Percentiles rank a stretch among this genome's conserved stretches.
These are phyloP conservation scores for Fulmarus glacialis DNA, from an alignment of 2,113 vertebrate species.

Conservation along the genomic window DNA sequence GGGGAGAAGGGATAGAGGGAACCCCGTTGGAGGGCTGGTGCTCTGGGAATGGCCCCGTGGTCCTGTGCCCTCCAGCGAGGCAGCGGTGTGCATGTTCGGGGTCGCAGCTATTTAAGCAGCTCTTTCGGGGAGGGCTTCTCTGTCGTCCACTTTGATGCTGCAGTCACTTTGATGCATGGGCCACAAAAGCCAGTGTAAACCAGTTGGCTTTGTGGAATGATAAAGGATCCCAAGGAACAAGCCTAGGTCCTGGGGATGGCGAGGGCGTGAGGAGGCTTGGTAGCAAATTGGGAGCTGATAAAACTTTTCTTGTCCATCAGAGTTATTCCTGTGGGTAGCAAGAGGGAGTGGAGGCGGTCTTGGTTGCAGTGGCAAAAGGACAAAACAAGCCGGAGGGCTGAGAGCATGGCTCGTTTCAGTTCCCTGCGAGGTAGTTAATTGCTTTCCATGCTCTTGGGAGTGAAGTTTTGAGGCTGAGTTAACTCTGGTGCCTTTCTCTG, in stretches of 20 bases:
- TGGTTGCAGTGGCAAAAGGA: neutral
- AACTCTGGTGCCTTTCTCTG: neutral
- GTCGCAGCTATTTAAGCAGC: neutral
- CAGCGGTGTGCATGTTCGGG: neutral
- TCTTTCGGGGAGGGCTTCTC: too few relatives aligned
- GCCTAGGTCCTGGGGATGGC: neutral
- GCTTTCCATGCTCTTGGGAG: neutral
- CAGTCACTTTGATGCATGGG: too few relatives aligned
- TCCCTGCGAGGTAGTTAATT: neutral
- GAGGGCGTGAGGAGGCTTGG: neutral
- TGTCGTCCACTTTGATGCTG: rapidly evolving
- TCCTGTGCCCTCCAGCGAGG: neutral
- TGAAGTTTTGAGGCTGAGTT: neutral
- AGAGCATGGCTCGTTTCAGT: rapidly evolving
- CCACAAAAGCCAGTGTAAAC: neutral
- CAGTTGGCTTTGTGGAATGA: neutral
- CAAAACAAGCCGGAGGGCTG: neutral
- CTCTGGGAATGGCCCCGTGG: neutral
- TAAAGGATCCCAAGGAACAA: neutral
- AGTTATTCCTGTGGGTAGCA: neutral
- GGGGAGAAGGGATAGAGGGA: neutral
- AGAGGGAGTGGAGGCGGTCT: neutral
- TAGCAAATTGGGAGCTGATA: neutral
- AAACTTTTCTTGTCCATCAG: neutral
- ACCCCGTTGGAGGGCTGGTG: rapidly evolving